phyloP scores from a whole-genome alignment of 2,113 vertebrate species.

The Nanorana parkeri region DNA sequence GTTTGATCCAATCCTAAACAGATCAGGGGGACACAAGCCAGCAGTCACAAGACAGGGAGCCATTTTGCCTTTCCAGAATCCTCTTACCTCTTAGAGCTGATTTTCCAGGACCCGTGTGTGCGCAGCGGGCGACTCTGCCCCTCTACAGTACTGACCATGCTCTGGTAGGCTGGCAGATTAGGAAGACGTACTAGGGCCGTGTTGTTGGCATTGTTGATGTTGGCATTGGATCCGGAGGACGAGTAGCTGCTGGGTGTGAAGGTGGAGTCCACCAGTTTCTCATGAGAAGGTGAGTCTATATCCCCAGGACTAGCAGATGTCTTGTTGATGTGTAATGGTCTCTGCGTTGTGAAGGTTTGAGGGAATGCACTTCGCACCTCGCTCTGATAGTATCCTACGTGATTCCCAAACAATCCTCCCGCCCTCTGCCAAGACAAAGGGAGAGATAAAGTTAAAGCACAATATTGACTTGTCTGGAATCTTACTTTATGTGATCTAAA shows the following conservation, averaged over 20 bases:
- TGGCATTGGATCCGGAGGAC: slow-evolving; percentile 95
- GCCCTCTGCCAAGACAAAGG: slow-evolving; percentile 78
- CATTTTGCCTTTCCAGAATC: not conserved
- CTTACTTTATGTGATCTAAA: no score
- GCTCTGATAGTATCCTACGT: slow-evolving; percentile 94
- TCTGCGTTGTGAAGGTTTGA: slow-evolving; percentile 94
- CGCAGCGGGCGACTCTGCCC: slow-evolving; percentile 78
- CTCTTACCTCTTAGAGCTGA: slow-evolving; percentile 87
- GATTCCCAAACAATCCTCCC: slow-evolving; percentile 95
- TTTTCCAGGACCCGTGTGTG: slow-evolving; percentile 87
- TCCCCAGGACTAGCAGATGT: slow-evolving; percentile 86
- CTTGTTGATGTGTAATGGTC: slow-evolving; percentile 95
- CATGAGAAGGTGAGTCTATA: slow-evolving; percentile 89
- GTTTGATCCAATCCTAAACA: no score
- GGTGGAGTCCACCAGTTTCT: slow-evolving; percentile 95
- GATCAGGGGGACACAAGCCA: no score
- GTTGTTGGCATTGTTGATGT: slow-evolving; percentile 99
- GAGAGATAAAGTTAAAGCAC: slow-evolving; percentile 31
- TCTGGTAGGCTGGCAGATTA: slow-evolving; percentile 74
- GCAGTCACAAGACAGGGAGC: not conserved
- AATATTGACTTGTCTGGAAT: no score
- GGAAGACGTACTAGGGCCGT: slow-evolving; percentile 87
- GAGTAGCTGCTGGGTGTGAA: slow-evolving; percentile 98
- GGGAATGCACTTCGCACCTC: slow-evolving; percentile 88
- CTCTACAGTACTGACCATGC: slow-evolving; percentile 86